Percentiles rank a stretch among this genome's conserved stretches.
Evolutionary conservation across 2,888 invertebrate species (phyloP).

Genomic region (Coelopa pilipes): DNA sequence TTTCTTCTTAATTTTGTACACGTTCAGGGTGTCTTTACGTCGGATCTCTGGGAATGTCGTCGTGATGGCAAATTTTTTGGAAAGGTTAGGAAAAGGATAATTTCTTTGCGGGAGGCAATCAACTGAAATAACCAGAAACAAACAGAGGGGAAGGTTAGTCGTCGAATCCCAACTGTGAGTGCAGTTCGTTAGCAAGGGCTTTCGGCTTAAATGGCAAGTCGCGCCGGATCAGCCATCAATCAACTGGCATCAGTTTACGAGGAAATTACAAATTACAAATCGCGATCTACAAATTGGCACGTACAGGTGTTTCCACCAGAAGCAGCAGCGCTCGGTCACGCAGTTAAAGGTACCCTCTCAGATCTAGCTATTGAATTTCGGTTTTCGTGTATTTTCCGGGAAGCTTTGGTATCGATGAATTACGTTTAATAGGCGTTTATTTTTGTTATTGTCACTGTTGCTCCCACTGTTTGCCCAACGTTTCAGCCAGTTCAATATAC

Average conservation of each 20-base stretch:
- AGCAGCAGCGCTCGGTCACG: background rate
- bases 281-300: constrained; percentile 10
- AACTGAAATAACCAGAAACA: constrained; percentile 7
- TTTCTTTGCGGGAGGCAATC: constrained; percentile 8
- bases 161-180: too few species aligned
- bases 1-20: constrained; percentile 64
- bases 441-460: background rate
- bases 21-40: constrained; percentile 60
- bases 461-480: too few species aligned
- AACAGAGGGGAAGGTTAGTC: background rate
- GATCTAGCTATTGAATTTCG: too few species aligned
- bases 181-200: background rate
- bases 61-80: constrained; percentile 63
- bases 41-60: constrained; percentile 57
- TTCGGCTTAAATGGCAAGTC: background rate
- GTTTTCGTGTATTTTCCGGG: background rate
- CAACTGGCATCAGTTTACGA: background rate
- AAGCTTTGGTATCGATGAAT: background rate
- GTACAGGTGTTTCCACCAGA: background rate
- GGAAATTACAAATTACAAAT: background rate
- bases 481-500: too few species aligned
- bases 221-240: background rate
- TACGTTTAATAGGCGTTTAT: background rate
- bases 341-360: too few species aligned
- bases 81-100: constrained; percentile 43